Base-by-base conservation (phyloP, 2,113 vertebrate genomes). In the Telmatochromis sp. region DNA sequence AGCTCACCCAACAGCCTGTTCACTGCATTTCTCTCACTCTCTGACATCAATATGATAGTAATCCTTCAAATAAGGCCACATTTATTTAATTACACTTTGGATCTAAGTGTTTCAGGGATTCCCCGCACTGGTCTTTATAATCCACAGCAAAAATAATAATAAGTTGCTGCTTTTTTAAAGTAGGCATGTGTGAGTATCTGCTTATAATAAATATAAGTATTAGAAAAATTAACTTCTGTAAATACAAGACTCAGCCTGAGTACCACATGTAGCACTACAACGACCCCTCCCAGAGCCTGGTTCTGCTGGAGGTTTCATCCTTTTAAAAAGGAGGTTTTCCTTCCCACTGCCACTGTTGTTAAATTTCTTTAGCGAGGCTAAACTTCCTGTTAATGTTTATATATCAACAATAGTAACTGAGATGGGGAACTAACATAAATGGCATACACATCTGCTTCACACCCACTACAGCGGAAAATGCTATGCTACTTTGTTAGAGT, bases 71-170 rank as follows among this genome's bases (percentile, higher is more conserved):
- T 45, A 73, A 73, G 37, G n/a, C 37, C 21, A 21, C 10, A 45
- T 45, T 17, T 73, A 73, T 26, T 45, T 73, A 73, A 26, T 73
- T 4, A 26, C 8, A 73, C 21, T 73, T 73, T 73, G 37, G 68
- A 73, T 26, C 5, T 17, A 23, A 73, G 68, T 73, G 37, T 73
- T 45, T 26, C 37, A 73, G 65, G 35, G 37, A 4, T 42, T 42
- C 3, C 33, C 19, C 1, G 0, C 19, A 68, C 33, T 21, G 33
- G 60, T 68, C 11, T 21, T 68, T 0, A 42, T 42, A 42, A 71
- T 71, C 65, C 37, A 42, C 37, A 71, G 35, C 37, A 9, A 71
- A 42, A 23, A 42, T 71, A 71, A 71, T 23, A 68, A 68, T 14
- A 1, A 23, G 12, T 37, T 5, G 19, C 11, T 21, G 9, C 2